These are phyloP conservation scores for Dryobotodes eremita DNA, from an alignment of 2,888 invertebrate species.

Conservation along the genomic window DNA sequence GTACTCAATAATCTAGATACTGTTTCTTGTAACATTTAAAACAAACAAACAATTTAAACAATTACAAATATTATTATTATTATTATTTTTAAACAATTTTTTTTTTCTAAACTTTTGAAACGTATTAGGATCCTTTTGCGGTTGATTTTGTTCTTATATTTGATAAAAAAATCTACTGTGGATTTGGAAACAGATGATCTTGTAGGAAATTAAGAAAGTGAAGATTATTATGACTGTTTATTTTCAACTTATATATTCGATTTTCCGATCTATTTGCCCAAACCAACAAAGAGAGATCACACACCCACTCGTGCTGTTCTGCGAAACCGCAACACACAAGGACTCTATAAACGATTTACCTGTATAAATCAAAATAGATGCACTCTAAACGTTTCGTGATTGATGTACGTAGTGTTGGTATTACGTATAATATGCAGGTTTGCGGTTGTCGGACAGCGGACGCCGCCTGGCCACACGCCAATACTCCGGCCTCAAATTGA, in stretches of 20 bases:
- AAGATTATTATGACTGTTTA: background rate
- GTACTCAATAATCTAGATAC: background rate
- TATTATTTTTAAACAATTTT: too few species aligned
- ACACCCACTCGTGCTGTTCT: slow-evolving; percentile 32
- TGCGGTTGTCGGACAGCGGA: slow-evolving; percentile 77
- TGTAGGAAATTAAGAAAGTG: background rate
- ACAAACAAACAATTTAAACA: too few species aligned
- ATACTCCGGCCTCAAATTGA: slow-evolving; percentile 87
- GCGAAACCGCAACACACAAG: slow-evolving; percentile 64
- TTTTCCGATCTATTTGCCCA: slow-evolving; percentile 18
- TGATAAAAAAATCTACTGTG: too few species aligned
- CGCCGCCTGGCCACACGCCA: slow-evolving; percentile 82
- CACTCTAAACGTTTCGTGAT: slow-evolving; percentile 72
- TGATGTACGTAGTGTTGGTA: slow-evolving; percentile 70
- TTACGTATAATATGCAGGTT: slow-evolving; percentile 78
- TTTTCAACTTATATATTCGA: background rate
- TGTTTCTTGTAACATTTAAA: slow-evolving; percentile 8
- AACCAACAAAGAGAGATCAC: slow-evolving; percentile 44
- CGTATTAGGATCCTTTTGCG: background rate
- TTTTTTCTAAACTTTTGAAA: background rate
- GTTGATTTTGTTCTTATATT: background rate
- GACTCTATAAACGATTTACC: slow-evolving; percentile 66
- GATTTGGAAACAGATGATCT: background rate
- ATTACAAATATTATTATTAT: too few species aligned
- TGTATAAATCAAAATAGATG: slow-evolving; percentile 72